Percentiles rank a stretch among this genome's conserved stretches.
Evolutionary conservation across 2,888 invertebrate genomes (phyloP).

Genomic region (Patella depressa): DNA sequence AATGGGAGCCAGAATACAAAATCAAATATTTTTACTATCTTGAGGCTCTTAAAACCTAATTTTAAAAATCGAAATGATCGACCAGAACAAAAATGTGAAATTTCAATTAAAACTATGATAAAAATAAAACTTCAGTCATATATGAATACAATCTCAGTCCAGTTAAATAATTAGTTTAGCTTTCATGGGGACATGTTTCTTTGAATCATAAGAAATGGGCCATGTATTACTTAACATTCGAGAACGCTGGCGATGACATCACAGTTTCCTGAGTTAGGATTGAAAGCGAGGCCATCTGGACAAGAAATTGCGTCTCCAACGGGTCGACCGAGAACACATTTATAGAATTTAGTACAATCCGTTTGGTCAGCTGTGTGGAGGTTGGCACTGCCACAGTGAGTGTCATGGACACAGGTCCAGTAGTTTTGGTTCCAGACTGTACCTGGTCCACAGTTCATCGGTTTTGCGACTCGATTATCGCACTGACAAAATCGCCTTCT

Average conservation of each 20-base stretch:
- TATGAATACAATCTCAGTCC: too few species aligned
- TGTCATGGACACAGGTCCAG: slow-evolving; percentile 16
- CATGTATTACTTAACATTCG: background rate
- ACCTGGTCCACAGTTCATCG: slow-evolving; percentile 20
- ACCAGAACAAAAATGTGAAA: too few species aligned
- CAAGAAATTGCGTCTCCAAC: background rate
- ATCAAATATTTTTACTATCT: too few species aligned
- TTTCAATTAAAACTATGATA: too few species aligned
- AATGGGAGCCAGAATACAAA: too few species aligned
- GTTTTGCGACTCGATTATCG: slow-evolving; percentile 27
- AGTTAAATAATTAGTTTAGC: too few species aligned
- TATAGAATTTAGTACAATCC: slow-evolving; percentile 32
- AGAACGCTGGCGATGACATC: background rate
- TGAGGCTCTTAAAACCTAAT: too few species aligned
- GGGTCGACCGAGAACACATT: slow-evolving; percentile 20
- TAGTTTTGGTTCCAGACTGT: slow-evolving; percentile 25
- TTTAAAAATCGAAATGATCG: too few species aligned
- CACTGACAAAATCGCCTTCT: slow-evolving; percentile 30
- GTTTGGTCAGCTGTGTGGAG: background rate
- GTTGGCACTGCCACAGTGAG: background rate
- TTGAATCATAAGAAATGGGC: too few species aligned
- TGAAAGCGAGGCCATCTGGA: background rate
- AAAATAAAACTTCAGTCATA: too few species aligned
- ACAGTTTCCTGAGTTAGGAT: background rate
- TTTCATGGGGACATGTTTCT: too few species aligned